phyloP scores from a whole-genome alignment of 2,113 vertebrate species.

The Tichodroma muraria region DNA sequence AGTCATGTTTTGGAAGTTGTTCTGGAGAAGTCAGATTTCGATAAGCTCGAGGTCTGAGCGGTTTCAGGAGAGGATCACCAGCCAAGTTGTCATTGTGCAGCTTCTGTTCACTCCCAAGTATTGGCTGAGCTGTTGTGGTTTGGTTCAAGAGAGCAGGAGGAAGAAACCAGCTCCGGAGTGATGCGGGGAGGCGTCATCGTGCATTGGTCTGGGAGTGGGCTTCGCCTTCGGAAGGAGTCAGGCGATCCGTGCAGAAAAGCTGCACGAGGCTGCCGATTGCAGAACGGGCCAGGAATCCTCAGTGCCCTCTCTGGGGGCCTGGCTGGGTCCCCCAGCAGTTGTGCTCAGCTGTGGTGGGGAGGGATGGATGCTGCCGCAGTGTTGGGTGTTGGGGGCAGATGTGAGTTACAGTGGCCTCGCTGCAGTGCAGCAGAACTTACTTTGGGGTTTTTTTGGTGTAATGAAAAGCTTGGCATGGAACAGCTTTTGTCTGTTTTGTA shows the following conservation, averaged over 20 bases:
- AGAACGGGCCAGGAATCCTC: not conserved
- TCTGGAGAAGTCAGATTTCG: not conserved
- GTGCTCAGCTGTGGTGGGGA: not conserved
- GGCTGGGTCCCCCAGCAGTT: not conserved
- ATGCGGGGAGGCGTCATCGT: not conserved
- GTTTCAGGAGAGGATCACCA: not conserved
- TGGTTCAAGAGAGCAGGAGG: not conserved
- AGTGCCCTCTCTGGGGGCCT: not conserved
- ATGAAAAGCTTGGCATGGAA: not conserved
- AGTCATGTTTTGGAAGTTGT: constrained; percentile 2
- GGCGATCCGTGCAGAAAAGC: not conserved
- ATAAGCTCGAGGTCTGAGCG: not conserved
- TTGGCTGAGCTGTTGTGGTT: not conserved
- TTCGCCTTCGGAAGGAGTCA: not conserved
- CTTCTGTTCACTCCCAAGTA: not conserved
- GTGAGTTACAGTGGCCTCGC: not conserved
- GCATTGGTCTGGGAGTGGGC: not conserved
- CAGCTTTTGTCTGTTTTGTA: not conserved
- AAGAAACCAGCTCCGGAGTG: not conserved
- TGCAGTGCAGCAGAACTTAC: not conserved
- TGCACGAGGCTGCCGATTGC: not conserved
- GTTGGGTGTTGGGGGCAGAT: not conserved
- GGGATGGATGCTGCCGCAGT: not conserved
- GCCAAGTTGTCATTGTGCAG: not conserved
- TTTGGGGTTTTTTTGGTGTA: not conserved